Conservation (phyloP, 2,113 vertebrate genomes). For the Carollia perspicillata region DNA sequence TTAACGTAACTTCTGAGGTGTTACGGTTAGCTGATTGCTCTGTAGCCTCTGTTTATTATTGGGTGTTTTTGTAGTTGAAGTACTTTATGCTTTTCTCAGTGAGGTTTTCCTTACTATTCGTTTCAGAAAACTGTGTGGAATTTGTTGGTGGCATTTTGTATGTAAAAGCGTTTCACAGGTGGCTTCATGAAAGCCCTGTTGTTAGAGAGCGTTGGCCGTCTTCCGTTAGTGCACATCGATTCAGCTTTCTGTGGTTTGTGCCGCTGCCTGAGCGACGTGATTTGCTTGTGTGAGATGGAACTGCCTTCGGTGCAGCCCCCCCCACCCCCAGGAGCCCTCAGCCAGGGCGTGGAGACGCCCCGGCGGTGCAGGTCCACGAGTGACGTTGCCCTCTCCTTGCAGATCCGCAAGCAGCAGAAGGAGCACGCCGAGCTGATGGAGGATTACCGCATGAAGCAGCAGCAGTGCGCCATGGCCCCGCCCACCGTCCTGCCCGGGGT, state of each 20-base stretch:
- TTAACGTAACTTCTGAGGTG: background rate
- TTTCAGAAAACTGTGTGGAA: background rate
- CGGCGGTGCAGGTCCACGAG: background rate
- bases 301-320: background rate
- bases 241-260: background rate
- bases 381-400: background rate
- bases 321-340: too few species aligned
- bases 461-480: conserved; percentile 85
- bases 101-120: background rate
- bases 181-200: background rate
- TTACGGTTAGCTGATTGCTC: background rate
- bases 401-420: conserved; percentile 99
- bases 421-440: conserved; percentile 96
- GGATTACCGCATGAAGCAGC: conserved; percentile 93
- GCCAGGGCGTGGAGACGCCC: background rate
- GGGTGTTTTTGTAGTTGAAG: background rate
- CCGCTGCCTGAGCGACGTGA: background rate
- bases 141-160: background rate
- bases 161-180: background rate
- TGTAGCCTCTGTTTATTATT: background rate
- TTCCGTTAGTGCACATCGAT: background rate
- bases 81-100: background rate
- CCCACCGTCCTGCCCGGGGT: conserved; percentile 85
- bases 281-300: background rate
- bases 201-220: background rate